phyloP scores from a whole-genome alignment of 1,140 invertebrate species.

The Notospermus geniculatus region DNA sequence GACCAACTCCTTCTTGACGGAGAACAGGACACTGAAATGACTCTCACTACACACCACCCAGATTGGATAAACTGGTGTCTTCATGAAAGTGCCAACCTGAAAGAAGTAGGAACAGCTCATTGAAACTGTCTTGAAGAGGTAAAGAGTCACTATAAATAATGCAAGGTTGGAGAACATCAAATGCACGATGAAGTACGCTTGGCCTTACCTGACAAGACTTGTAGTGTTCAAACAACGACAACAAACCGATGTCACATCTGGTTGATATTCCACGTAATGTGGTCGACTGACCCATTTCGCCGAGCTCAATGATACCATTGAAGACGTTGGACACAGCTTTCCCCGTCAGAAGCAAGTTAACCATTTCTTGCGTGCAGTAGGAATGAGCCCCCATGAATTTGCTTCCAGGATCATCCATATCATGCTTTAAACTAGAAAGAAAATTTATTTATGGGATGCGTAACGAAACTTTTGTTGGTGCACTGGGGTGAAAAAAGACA shows the following conservation, averaged over 20 bases:
- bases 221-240: conserved; percentile 64
- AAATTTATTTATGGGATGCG: too few species aligned
- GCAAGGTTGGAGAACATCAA: too few species aligned
- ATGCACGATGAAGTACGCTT: too few species aligned
- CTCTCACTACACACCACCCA: conserved; percentile 64
- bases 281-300: conserved; percentile 44
- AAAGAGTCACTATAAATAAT: too few species aligned
- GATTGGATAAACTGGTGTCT: conserved; percentile 61
- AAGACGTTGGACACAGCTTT: conserved; percentile 62
- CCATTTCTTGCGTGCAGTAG: conserved; percentile 62
- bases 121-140: too few species aligned
- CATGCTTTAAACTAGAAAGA: conserved; percentile 54
- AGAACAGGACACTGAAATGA: conserved; percentile 63
- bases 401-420: conserved; percentile 60
- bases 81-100: conserved; percentile 60
- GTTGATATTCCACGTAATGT: conserved; percentile 56
- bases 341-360: conserved; percentile 61
- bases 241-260: conserved; percentile 58
- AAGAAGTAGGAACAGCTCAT: too few species aligned
- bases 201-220: conserved; percentile 58
- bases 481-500: too few species aligned
- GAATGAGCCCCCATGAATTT: conserved; percentile 60
- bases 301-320: conserved; percentile 58
- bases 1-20: conserved; percentile 50
- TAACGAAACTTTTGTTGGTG: too few species aligned